Conservation (phyloP, 2,888 invertebrate species). For the Brachypterus glaber region DNA sequence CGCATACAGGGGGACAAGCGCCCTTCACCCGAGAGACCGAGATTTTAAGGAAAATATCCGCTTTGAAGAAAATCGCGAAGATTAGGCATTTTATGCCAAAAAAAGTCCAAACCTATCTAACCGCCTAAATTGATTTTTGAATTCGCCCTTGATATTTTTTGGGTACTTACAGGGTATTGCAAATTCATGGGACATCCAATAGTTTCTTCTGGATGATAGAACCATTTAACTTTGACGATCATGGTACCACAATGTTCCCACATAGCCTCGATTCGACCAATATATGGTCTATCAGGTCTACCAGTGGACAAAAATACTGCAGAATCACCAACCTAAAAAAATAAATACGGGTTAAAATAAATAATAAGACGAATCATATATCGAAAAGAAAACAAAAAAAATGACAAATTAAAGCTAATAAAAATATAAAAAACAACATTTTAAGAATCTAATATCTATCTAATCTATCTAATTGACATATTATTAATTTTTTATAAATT, state of each 20-base stretch:
- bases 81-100: no score
- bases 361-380: no score
- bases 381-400: no score
- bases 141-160: neutral
- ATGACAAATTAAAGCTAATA: no score
- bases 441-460: neutral
- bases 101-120: no score
- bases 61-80: no score
- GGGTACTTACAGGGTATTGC: conserved; percentile 63
- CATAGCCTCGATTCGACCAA: conserved; percentile 83
- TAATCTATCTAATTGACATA: conserved; percentile 2
- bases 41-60: no score
- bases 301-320: conserved; percentile 94
- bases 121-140: no score
- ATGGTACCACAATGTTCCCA: conserved; percentile 86
- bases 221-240: conserved; percentile 91
- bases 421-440: conserved; percentile 9
- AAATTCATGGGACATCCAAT: conserved; percentile 61
- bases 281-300: conserved; percentile 83
- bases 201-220: conserved; percentile 94
- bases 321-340: conserved; percentile 73
- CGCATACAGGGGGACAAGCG: no score
- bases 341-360: no score
- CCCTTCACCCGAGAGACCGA: no score
- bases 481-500: neutral